Evolutionary conservation across 2,888 invertebrate genomes (phyloP).

Genomic region (Deilephila porcellus): DNA sequence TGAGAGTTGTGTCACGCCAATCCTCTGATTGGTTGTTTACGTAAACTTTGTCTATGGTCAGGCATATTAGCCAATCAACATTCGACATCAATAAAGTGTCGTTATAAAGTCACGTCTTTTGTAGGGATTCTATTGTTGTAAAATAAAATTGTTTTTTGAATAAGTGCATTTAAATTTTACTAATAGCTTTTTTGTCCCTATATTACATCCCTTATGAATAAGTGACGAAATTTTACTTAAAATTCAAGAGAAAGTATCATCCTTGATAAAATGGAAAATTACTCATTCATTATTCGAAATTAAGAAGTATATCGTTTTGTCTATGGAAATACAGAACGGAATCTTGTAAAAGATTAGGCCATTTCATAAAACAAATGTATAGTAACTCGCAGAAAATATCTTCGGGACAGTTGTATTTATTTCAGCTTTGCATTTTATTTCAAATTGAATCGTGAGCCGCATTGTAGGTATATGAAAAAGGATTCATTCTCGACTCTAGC

Average conservation of each 20-base stretch:
- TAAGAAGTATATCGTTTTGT: slow-evolving; percentile 76
- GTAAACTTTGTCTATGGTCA: not conserved
- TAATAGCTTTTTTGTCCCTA: not conserved
- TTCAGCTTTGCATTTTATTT: slow-evolving; percentile 84
- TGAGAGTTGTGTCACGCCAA: not conserved
- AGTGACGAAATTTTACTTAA: not conserved
- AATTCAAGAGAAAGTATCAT: slow-evolving; percentile 46
- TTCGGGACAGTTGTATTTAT: slow-evolving; percentile 84
- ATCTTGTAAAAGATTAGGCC: slow-evolving; percentile 86
- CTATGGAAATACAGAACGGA: slow-evolving; percentile 84
- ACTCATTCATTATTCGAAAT: slow-evolving; percentile 69
- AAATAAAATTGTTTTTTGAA: not conserved
- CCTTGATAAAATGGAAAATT: slow-evolving; percentile 65
- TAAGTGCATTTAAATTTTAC: not conserved
- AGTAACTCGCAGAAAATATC: slow-evolving; percentile 85
- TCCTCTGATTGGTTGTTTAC: not conserved
- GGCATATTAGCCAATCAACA: slow-evolving; percentile 2
- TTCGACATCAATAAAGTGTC: not conserved
- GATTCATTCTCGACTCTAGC: slow-evolving; percentile 79
- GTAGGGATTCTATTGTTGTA: not conserved
- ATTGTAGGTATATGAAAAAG: slow-evolving; percentile 77
- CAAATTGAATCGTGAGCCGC: slow-evolving; percentile 82
- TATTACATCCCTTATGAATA: not conserved
- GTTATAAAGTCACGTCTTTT: not conserved
- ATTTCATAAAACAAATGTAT: slow-evolving; percentile 86